A percentile compares a stretch with the other conserved stretches of the same genome.
phyloP scores from a whole-genome alignment of 2,113 vertebrate genomes.

The Camelus dromedarius region DNA sequence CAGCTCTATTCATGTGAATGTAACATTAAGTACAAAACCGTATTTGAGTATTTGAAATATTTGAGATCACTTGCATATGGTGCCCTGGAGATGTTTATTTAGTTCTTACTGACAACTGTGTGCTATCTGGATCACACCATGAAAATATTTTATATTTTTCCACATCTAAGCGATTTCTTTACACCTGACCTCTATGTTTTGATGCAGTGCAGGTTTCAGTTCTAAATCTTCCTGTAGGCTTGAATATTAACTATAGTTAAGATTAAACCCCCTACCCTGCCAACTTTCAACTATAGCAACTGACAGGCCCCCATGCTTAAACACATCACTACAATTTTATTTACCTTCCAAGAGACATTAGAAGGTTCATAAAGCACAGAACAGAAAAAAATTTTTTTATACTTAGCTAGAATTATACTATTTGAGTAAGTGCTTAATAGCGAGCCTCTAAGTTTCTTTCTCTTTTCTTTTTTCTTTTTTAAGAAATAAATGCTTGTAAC shows the following conservation, averaged over 20 bases:
- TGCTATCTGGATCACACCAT: constrained; percentile 24
- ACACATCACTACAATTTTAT: not conserved
- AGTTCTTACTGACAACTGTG: constrained; percentile 10
- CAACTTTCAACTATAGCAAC: not conserved
- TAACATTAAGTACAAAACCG: not conserved
- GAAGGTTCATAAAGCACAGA: not conserved
- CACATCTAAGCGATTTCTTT: not conserved
- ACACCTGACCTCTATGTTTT: not conserved
- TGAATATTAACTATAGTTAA: not conserved
- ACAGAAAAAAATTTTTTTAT: not conserved
- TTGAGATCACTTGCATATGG: not conserved
- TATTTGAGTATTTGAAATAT: not conserved
- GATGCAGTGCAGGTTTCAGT: not conserved
- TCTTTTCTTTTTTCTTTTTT: not conserved
- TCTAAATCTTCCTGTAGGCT: not conserved
- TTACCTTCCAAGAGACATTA: not conserved
- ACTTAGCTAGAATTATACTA: not conserved
- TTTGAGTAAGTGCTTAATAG: not conserved
- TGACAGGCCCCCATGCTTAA: not conserved
- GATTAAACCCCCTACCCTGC: not conserved
- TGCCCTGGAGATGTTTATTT: not conserved
- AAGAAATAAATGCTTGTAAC: constrained; percentile 66
- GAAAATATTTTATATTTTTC: constrained; percentile 29
- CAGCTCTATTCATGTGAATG: not conserved
- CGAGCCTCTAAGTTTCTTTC: not conserved